These are phyloP conservation scores for Macroglossus sobrinus DNA, from an alignment of 2,113 vertebrate species.

Conservation along the genomic window DNA sequence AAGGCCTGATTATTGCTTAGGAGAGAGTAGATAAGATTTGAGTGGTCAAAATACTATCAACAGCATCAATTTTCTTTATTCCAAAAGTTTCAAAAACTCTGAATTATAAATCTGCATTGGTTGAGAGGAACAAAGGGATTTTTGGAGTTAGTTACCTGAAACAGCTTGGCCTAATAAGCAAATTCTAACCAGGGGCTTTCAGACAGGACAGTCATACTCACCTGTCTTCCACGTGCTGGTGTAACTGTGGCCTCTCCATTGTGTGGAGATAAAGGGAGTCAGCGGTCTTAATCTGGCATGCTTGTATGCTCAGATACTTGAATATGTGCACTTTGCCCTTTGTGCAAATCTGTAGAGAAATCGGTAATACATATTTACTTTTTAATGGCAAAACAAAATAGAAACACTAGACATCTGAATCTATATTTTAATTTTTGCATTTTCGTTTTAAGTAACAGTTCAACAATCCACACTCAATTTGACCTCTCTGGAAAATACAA, in stretches of 20 bases:
- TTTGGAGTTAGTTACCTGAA: not conserved
- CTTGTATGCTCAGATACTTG: constrained; percentile 94
- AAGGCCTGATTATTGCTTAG: not conserved
- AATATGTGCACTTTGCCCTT: constrained; percentile 98
- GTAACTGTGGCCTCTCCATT: constrained; percentile 88
- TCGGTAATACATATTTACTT: not conserved
- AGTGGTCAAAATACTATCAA: not conserved
- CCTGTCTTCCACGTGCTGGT: constrained; percentile 89
- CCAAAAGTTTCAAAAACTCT: not conserved
- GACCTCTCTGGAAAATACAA: not conserved
- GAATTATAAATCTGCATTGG: not conserved
- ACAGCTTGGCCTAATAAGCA: not conserved
- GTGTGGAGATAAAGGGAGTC: constrained; percentile 91
- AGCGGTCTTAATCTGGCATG: constrained; percentile 92
- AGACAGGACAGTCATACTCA: constrained; percentile 65
- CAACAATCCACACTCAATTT: not conserved
- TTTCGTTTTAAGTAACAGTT: not conserved
- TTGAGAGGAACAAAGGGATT: not conserved
- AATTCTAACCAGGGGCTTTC: not conserved
- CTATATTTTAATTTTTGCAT: not conserved
- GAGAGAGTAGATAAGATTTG: not conserved
- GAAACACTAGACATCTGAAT: not conserved
- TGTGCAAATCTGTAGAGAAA: constrained; percentile 89
- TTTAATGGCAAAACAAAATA: not conserved
- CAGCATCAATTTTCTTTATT: not conserved